Evolutionary conservation across 2,888 invertebrate genomes (phyloP).

Genomic region (Ophioninae sp.): DNA sequence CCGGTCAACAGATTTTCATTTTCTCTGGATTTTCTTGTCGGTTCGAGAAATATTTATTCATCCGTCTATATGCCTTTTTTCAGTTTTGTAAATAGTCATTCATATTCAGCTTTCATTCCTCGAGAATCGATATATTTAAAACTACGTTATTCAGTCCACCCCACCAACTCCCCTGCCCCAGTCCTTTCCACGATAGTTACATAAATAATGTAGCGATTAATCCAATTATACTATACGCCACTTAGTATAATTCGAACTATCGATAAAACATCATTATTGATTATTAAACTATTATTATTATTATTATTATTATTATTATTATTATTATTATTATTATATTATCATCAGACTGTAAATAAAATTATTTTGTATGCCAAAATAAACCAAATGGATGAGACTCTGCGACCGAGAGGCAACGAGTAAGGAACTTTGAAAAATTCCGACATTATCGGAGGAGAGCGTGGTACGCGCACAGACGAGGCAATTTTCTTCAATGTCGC

Average conservation of each 20-base stretch:
- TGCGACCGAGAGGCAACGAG: conserved; percentile 49
- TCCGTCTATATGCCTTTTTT: conserved; percentile 36
- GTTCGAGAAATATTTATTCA: conserved; percentile 71
- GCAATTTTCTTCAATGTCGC: conserved; percentile 44
- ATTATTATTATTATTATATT: conserved; percentile 67
- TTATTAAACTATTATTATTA: conserved; percentile 67
- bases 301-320: conserved; percentile 63
- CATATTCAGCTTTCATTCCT: conserved; percentile 22
- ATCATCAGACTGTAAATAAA: conserved; percentile 79
- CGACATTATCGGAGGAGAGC: neutral
- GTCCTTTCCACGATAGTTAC: conserved; percentile 48
- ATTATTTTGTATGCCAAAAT: conserved; percentile 81
- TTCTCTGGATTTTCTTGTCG: conserved; percentile 34
- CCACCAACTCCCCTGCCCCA: conserved; percentile 34
- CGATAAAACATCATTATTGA: conserved; percentile 56
- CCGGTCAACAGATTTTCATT: conserved; percentile 29
- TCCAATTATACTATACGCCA: conserved; percentile 63
- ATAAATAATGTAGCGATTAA: conserved; percentile 54
- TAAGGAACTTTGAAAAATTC: conserved; percentile 17
- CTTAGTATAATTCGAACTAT: conserved; percentile 61
- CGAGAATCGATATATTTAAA: conserved; percentile 25
- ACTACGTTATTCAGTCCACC: conserved; percentile 36
- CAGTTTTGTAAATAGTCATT: conserved; percentile 62
- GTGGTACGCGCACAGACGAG: conserved; percentile 34
- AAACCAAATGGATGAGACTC: conserved; percentile 76